These are phyloP conservation scores for Caenorhabditis sp. DNA, from an alignment of 2,888 invertebrate genomes.

Conservation along the genomic window DNA sequence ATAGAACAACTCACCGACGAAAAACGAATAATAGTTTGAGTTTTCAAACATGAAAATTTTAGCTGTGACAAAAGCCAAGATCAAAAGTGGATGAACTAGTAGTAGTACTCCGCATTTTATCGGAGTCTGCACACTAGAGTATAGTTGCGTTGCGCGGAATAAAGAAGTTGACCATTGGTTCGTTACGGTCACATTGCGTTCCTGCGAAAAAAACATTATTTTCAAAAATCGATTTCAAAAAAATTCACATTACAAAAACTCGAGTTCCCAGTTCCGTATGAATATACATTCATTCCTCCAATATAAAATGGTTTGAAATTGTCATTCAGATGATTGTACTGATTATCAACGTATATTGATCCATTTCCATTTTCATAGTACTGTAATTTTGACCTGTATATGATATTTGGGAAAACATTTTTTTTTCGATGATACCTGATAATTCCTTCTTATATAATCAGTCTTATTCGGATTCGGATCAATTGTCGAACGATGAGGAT, in stretches of 20 bases:
- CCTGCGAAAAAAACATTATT: no score
- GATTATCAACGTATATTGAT: slow-evolving; percentile 12
- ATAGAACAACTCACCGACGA: slow-evolving; percentile 10
- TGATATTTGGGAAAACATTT: neutral
- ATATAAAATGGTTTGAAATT: slow-evolving; percentile 11
- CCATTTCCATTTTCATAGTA: slow-evolving; percentile 29
- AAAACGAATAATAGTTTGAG: slow-evolving; percentile 5
- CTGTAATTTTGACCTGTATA: no score
- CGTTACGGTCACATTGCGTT: neutral
- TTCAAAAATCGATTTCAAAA: no score
- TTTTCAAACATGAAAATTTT: slow-evolving; percentile 21
- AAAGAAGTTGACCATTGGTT: slow-evolving; percentile 28
- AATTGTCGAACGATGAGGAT: slow-evolving; percentile 15
- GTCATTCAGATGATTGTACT: slow-evolving; percentile 11
- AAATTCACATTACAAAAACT: slow-evolving; percentile 22
- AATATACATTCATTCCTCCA: slow-evolving; percentile 11
- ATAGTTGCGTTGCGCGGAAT: slow-evolving; percentile 26
- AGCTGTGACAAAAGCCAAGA: slow-evolving; percentile 12
- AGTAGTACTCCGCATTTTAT: slow-evolving; percentile 22
- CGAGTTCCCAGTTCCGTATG: slow-evolving; percentile 16
- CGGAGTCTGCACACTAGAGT: slow-evolving; percentile 37
- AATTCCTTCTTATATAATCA: neutral
- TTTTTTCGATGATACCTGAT: neutral
- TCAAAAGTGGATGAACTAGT: slow-evolving; percentile 15
- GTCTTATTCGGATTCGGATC: slow-evolving; percentile 11